phyloP scores from a whole-genome alignment of 2,797 vertebrate genomes.

The Atherinosoma microstoma region DNA sequence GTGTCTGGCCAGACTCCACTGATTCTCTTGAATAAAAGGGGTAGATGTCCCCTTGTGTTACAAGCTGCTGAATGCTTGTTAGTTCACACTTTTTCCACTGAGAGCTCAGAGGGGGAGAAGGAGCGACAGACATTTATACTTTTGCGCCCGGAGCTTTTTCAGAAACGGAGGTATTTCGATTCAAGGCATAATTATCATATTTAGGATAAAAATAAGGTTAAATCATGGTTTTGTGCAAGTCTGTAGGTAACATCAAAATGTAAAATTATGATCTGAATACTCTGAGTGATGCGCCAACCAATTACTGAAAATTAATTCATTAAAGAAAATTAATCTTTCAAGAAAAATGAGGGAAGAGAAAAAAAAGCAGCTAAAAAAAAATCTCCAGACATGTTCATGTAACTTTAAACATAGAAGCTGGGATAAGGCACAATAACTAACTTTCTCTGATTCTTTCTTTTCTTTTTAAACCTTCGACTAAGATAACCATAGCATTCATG shows the following conservation, averaged over 20 bases:
- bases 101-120: constrained; percentile 31
- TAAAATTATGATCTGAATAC: constrained; percentile 18
- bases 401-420: constrained; percentile 74
- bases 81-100: constrained; percentile 77
- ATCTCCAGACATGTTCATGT: constrained; percentile 72
- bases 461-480: neutral
- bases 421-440: neutral
- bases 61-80: constrained; percentile 76
- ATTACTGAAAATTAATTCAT: constrained; percentile 72
- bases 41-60: constrained; percentile 80
- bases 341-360: constrained; percentile 36
- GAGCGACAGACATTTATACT: constrained; percentile 26
- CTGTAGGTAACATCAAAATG: constrained; percentile 22
- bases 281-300: constrained; percentile 49
- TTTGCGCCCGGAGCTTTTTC: constrained; percentile 36
- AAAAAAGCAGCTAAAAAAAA: constrained; percentile 9
- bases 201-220: constrained; percentile 12
- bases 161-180: neutral
- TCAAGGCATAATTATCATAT: constrained; percentile 21
- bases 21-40: constrained; percentile 80
- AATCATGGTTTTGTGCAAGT: constrained; percentile 4
- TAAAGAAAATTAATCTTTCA: constrained; percentile 61
- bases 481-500: neutral
- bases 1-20: constrained; percentile 76
- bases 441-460: neutral